Evolutionary conservation across 2,888 invertebrate genomes (phyloP), one percentile per base, ranked within the genome.

Genomic region (Bedellia somnulentella): DNA sequence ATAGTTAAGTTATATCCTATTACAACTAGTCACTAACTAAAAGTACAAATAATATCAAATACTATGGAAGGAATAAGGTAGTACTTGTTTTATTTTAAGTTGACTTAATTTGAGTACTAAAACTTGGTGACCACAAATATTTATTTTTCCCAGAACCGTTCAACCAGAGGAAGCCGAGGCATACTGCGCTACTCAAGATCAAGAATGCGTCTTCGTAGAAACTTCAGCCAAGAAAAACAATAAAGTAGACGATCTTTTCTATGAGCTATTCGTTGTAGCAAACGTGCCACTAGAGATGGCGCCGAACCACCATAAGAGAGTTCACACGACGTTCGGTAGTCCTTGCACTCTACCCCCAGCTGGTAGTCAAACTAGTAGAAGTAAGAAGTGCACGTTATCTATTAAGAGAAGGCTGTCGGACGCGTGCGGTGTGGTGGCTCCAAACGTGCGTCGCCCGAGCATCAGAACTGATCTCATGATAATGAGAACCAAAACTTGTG

Each of bases 281-380:
- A 88, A 89, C 53, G 62, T 93, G 34, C 92, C 92, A 0, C 63
- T 88, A 45, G 92, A 93, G 71, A 93, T 93, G 92, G 89, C 90
- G 12, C 89, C 89, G 0, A 89, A 90, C 48, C 86, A 90, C 52
- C 92, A 92, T 59, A 85, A 89, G 47, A 80, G 87, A 35, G 86
- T 92, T 24, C 85, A 83, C 44, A 83, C 85, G 9, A 84, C 83
- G 5, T 88, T 88, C 39, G 83, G 88, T 4, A 86, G 87, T 32
- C 88, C 88, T 0, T 87, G 86, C 39, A 87, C 87, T 5, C 52
- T 88, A 38, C 86, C 86, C 2, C 84, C 85, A 0, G 83, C 85
- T 0, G 80, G 83, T 38, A 79, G 81, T 16, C 81, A 82, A 37
- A 76, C 80, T 24, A 83, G 80, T 51, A 79, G 82, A 45, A 80